Conservation (phyloP, 2,113 vertebrate genomes). For the Oostethus manadensis region DNA sequence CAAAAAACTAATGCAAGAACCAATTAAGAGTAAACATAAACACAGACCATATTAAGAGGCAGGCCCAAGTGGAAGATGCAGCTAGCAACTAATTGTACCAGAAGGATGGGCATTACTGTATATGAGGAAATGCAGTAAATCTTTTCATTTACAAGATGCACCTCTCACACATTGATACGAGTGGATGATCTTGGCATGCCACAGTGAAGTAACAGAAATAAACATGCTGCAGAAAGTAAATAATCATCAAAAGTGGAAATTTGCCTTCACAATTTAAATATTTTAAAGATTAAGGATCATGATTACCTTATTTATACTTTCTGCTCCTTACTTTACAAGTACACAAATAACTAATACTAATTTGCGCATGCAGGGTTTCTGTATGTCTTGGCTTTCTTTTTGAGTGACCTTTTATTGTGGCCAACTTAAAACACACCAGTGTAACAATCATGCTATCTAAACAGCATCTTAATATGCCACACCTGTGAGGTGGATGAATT, state of each 20-base stretch:
- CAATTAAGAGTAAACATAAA: too few relatives aligned
- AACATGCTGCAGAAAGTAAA: neutral
- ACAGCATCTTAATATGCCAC: too few relatives aligned
- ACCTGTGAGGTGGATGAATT: too few relatives aligned
- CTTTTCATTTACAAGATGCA: too few relatives aligned
- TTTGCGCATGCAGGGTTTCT: neutral
- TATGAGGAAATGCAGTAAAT: too few relatives aligned
- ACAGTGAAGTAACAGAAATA: neutral
- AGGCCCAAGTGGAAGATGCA: too few relatives aligned
- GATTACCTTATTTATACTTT: neutral
- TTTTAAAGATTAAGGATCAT: neutral
- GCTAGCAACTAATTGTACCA: too few relatives aligned
- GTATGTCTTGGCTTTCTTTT: neutral
- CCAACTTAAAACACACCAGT: too few relatives aligned
- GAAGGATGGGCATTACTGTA: too few relatives aligned
- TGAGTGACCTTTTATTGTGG: neutral
- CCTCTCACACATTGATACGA: neutral
- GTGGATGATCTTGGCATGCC: conserved; percentile 1
- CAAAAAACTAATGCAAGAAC: too few relatives aligned
- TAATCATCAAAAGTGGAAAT: neutral
- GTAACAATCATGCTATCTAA: too few relatives aligned
- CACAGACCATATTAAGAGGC: too few relatives aligned
- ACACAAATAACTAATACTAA: neutral
- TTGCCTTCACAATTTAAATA: neutral
- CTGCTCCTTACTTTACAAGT: neutral